Base-by-base conservation (phyloP, 2,113 vertebrate genomes). In the Albula glossodonta region DNA sequence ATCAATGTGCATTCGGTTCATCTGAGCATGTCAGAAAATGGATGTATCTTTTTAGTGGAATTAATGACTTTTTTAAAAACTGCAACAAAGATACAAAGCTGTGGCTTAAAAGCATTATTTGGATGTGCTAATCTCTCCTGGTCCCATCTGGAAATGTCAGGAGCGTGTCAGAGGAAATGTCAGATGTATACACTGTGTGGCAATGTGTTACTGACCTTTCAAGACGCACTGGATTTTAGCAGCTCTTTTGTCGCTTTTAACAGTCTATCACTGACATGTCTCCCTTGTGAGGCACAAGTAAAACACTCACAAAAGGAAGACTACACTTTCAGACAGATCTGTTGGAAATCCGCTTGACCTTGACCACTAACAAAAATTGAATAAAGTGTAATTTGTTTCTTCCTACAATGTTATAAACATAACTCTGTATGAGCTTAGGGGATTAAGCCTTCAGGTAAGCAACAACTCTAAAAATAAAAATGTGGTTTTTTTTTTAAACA, bases 221-320 rank as follows among this genome's bases (percentile, higher is more conserved):
- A 15, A 31, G 17, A 51, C 4, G 49, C 56, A 2, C 56, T 3
- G 17, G 31, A 88, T 90, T 60, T 92, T 89, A 91, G 85, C 90
- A 89, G 79, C 81, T 87, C 52, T 84, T 78, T 22, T 88, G 22
- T 57, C 85, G 57, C 87, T 77, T 87, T 84, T 81, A 74, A 57
- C 13, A 5, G 56, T 5, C 22, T 70, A 2, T 11, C 31, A 9
- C 77, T 4, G 77, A 78, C 31, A 2, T 9, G 11, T 78, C 77
- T 78, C 77, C 77, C 77, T 13, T 48, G 77, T 48, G 77, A 17
- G 22, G 63, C n/a, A 70, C 56, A 60, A 60, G 17, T n/a, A 13
- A 83, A 49, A 51, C 19, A n/a, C 8, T 60, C 60, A 25, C 12
- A 48, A 50, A 17, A 50, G 48, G 25, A 50, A 80, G 78, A 80